Percentiles rank a stretch among this genome's conserved stretches.
Conservation (phyloP, 1,140 invertebrate genomes). For the Bombyx mandarina region DNA sequence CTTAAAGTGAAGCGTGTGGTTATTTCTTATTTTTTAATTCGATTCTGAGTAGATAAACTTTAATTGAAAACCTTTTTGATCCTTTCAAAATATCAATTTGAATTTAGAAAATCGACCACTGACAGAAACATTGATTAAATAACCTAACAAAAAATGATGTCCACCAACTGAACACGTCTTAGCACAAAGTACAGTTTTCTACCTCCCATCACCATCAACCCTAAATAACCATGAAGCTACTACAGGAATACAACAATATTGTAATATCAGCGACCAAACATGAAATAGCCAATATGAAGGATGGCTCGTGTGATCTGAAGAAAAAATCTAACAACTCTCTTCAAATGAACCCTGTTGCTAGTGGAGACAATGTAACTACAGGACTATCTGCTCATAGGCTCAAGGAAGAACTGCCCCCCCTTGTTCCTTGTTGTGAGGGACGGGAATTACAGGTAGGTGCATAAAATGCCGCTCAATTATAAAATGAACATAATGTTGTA, state of each 20-base stretch:
- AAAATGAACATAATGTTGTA: no score
- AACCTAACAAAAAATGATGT: no score
- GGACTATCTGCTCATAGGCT: slow-evolving; percentile 34
- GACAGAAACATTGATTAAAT: no score
- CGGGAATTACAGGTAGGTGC: slow-evolving; percentile 44
- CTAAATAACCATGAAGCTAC: slow-evolving; percentile 39
- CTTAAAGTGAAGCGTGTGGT: no score
- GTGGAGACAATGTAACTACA: slow-evolving; percentile 50
- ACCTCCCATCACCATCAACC: slow-evolving; percentile 5
- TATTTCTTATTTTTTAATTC: no score
- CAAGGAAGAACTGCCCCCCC: slow-evolving; percentile 46
- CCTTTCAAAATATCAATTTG: no score
- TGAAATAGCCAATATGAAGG: slow-evolving; percentile 25
- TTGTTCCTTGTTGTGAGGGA: slow-evolving; percentile 57
- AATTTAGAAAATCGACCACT: no score
- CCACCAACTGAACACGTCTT: no score
- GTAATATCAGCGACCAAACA: slow-evolving; percentile 22
- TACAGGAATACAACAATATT: slow-evolving; percentile 36
- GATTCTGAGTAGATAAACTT: no score
- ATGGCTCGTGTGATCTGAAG: slow-evolving; percentile 32
- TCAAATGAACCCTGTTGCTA: slow-evolving; percentile 56
- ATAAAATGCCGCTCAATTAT: background rate
- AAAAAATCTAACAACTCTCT: slow-evolving; percentile 40
- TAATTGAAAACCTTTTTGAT: no score
- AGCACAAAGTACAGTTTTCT: no score